Evolutionary conservation across 2,888 invertebrate genomes (phyloP).

Genomic region (Epinotia ramella): DNA sequence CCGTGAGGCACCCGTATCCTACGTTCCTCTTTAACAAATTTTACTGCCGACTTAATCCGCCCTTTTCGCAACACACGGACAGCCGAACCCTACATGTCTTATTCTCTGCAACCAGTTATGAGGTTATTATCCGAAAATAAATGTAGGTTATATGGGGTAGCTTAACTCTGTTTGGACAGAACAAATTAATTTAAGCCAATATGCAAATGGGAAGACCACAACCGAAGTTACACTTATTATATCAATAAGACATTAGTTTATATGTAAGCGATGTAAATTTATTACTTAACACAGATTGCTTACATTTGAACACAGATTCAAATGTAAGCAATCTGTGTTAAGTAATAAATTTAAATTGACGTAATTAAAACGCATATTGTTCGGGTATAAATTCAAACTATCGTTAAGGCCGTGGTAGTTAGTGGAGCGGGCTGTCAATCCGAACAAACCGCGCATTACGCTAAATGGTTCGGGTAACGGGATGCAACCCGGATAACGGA

Average conservation of each 20-base stretch:
- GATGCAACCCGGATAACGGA: slow-evolving; percentile 59
- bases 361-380: slow-evolving; percentile 69
- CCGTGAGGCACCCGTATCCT: slow-evolving; percentile 76
- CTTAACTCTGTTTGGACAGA: slow-evolving; percentile 65
- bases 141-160: slow-evolving; percentile 74
- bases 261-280: no score
- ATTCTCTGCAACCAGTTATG: slow-evolving; percentile 73
- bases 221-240: slow-evolving; percentile 13
- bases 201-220: slow-evolving; percentile 39
- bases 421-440: slow-evolving; percentile 73
- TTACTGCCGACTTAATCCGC: slow-evolving; percentile 80
- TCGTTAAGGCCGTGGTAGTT: slow-evolving; percentile 65
- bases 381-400: slow-evolving; percentile 66
- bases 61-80: slow-evolving; percentile 67
- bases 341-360: slow-evolving; percentile 47
- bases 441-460: slow-evolving; percentile 81
- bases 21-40: slow-evolving; percentile 80
- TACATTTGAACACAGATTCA: slow-evolving; percentile 8
- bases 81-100: slow-evolving; percentile 72
- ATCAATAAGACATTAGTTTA: slow-evolving; percentile 22
- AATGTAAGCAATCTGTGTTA: slow-evolving; percentile 35
- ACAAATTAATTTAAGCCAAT: slow-evolving; percentile 72
- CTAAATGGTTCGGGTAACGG: slow-evolving; percentile 82
- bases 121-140: slow-evolving; percentile 79
- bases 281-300: no score